phyloP scores from a whole-genome alignment of 1,140 invertebrate genomes.

The Stratiolaelaps scimitus region DNA sequence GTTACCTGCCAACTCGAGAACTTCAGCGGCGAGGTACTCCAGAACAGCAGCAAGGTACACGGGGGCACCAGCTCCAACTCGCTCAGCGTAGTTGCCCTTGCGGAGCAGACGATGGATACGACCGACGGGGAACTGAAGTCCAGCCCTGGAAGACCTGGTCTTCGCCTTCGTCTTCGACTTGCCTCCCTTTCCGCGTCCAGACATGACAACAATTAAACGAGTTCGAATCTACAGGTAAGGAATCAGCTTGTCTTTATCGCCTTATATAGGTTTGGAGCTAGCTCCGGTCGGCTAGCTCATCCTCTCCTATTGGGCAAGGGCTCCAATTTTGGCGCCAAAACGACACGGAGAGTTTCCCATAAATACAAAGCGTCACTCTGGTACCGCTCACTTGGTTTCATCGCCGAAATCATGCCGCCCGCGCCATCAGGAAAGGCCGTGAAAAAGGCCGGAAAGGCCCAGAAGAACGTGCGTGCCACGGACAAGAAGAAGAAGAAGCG shows the following conservation, averaged over 20 bases:
- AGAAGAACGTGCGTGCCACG: conserved; percentile 29
- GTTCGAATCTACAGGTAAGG: background rate
- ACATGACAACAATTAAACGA: conserved; percentile 39
- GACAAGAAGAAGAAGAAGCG: conserved; percentile 32
- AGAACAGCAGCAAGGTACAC: too few species aligned
- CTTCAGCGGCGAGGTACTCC: too few species aligned
- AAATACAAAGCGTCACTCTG: background rate
- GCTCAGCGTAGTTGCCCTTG: too few species aligned
- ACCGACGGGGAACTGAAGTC: conserved; percentile 56
- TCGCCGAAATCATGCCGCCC: conserved; percentile 39
- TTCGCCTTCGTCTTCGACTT: conserved; percentile 50
- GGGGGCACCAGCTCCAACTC: too few species aligned
- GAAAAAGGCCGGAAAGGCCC: conserved; percentile 30
- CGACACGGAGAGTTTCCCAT: background rate
- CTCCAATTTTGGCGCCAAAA: background rate
- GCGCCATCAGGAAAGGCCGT: conserved; percentile 48
- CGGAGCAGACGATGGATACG: too few species aligned
- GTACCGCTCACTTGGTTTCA: background rate
- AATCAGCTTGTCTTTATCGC: background rate
- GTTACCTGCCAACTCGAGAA: too few species aligned
- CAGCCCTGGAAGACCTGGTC: conserved; percentile 50
- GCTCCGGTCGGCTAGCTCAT: background rate
- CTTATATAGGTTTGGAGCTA: background rate
- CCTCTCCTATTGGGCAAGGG: background rate
- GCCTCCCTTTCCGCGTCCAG: conserved; percentile 45